Percentiles rank a stretch among this genome's conserved stretches.
phyloP scores from a whole-genome alignment of 2,797 vertebrate genomes.

The Gymnothorax reevesii region DNA sequence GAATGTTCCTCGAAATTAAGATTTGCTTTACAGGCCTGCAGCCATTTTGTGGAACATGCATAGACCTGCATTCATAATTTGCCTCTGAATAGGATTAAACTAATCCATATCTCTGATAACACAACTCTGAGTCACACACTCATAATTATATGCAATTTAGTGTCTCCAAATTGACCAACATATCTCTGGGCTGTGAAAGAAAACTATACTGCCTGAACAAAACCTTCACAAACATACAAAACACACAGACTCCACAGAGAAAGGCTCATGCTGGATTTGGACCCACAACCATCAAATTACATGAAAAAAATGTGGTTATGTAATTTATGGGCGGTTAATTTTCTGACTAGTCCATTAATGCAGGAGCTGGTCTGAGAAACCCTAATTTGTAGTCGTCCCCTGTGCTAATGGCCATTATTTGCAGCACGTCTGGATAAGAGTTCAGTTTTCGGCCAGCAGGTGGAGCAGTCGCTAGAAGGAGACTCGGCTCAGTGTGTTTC shows the following conservation, averaged over 20 bases:
- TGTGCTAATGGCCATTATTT: background rate
- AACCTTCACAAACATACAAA: no score
- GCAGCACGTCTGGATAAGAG: background rate
- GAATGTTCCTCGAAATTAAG: background rate
- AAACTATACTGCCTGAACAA: no score
- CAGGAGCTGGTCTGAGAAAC: background rate
- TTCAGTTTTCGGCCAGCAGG: conserved; percentile 64
- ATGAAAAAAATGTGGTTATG: background rate
- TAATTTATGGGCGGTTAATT: background rate
- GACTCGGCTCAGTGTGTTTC: background rate
- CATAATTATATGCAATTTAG: no score
- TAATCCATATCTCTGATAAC: no score
- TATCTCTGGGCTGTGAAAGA: no score
- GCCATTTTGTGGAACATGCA: background rate
- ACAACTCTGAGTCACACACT: no score
- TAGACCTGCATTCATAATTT: no score
- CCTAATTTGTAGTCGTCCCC: background rate
- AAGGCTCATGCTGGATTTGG: no score
- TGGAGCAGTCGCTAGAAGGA: conserved; percentile 70
- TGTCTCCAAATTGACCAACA: no score
- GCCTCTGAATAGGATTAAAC: no score
- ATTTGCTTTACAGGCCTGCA: background rate
- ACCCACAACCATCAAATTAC: background rate
- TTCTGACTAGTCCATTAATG: background rate
- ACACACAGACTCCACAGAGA: no score